phyloP scores from a whole-genome alignment of 2,113 vertebrate genomes.

The Herpetotheres cachinnans region DNA sequence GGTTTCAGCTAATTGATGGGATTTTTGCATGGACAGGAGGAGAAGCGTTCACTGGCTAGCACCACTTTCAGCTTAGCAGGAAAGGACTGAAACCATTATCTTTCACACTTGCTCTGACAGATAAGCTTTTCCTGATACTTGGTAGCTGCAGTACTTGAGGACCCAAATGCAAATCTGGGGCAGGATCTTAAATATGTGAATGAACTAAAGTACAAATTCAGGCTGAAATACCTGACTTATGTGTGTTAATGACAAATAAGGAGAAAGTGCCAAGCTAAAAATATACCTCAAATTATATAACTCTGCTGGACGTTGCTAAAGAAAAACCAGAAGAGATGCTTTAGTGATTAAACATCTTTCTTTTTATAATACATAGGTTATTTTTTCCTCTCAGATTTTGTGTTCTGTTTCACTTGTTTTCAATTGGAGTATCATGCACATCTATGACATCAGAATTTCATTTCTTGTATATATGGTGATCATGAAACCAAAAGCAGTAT shows the following conservation, averaged over 20 bases:
- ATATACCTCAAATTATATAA: neutral
- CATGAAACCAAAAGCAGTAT: neutral
- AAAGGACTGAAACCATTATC: neutral
- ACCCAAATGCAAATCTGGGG: neutral
- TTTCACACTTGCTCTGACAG: neutral
- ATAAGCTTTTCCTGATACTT: neutral
- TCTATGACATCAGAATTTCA: neutral
- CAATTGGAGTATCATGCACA: fast-evolving
- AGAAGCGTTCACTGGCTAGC: neutral
- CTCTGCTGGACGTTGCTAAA: neutral
- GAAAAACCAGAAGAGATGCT: neutral
- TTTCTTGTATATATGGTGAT: neutral
- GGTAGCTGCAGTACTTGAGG: neutral
- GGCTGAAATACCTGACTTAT: neutral
- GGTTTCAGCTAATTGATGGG: neutral
- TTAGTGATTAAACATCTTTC: neutral
- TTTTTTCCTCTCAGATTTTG: neutral
- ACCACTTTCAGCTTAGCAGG: neutral
- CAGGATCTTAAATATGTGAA: neutral
- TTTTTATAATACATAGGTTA: neutral
- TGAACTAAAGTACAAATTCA: neutral
- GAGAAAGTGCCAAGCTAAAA: neutral
- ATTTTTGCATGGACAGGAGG: neutral
- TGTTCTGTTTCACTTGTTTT: neutral
- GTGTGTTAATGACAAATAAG: neutral